Evolutionary conservation across 2,113 vertebrate genomes (phyloP).

Genomic region (Buteo buteo): DNA sequence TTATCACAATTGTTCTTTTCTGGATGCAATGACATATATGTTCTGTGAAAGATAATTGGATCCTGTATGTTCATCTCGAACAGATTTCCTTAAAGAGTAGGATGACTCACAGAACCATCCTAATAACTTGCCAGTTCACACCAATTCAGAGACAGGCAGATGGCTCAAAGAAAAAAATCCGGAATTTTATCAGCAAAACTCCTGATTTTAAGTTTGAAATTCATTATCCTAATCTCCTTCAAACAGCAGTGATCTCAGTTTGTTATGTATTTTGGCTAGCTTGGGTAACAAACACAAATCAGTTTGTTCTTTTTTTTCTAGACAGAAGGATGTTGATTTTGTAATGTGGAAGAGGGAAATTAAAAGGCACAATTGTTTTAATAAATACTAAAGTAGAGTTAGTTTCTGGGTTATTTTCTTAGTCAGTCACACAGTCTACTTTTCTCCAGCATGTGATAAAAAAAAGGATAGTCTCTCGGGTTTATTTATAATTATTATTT

Average conservation of each 20-base stretch:
- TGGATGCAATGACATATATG: neutral
- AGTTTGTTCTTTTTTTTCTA: neutral
- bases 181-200: neutral
- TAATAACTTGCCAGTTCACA: neutral
- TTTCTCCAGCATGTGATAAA: neutral
- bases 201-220: neutral
- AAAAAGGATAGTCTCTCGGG: neutral
- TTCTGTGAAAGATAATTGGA: neutral
- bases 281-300: neutral
- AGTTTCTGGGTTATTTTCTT: neutral
- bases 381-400: neutral
- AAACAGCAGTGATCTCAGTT: neutral
- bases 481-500: neutral
- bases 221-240: neutral
- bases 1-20: neutral
- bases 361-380: neutral
- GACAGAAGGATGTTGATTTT: neutral
- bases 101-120: neutral
- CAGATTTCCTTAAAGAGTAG: neutral
- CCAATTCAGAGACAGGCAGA: neutral
- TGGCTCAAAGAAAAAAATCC: neutral
- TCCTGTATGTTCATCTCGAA: neutral
- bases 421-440: neutral
- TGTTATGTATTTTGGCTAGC: neutral
- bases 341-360: neutral